Percentiles rank a stretch among this genome's conserved stretches.
Evolutionary conservation across 2,113 vertebrate species (phyloP).

Genomic region (Isurus oxyrinchus): DNA sequence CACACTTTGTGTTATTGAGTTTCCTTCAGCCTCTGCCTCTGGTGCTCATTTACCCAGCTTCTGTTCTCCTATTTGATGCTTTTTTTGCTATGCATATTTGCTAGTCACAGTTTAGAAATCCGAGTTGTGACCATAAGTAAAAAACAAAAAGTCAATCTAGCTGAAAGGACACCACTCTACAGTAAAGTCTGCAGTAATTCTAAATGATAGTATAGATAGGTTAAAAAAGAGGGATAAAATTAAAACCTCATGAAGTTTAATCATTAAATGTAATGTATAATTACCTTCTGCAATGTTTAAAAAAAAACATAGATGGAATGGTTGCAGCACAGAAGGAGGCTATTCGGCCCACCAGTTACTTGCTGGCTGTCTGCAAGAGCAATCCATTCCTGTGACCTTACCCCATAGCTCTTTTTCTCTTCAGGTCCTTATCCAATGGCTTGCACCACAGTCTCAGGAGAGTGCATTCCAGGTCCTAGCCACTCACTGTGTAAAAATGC

Average conservation of each 20-base stretch:
- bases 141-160: background rate
- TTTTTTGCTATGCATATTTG: background rate
- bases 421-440: no score
- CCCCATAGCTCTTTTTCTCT: no score
- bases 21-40: background rate
- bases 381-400: no score
- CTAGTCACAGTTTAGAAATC: background rate
- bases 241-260: background rate
- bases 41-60: background rate
- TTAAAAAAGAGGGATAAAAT: background rate
- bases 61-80: background rate
- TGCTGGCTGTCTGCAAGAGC: no score
- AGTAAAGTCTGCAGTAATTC: background rate
- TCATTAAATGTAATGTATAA: background rate
- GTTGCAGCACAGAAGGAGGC: no score
- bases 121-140: background rate
- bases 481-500: no score
- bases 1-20: background rate
- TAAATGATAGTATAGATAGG: background rate
- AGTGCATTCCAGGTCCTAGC: no score
- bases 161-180: background rate
- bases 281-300: background rate
- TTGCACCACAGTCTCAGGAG: no score
- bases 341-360: no score
- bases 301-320: background rate